Conservation (phyloP, 2,113 vertebrate species). For the Protobothrops flavoviridis region DNA sequence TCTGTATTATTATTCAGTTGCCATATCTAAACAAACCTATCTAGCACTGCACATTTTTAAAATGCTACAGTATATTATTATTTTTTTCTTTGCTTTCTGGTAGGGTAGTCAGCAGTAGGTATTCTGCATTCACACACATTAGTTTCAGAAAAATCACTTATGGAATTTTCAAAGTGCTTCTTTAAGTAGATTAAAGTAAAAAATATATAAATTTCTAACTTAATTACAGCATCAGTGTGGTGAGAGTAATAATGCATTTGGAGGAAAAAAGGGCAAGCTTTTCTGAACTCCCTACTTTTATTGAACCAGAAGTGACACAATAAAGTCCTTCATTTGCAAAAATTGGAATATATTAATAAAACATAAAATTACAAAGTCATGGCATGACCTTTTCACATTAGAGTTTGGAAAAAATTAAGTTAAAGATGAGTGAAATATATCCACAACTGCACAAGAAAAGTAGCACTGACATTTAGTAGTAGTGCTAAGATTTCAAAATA, state of each 20-base stretch:
- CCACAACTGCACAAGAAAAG: neutral
- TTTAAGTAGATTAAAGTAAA: conserved; percentile 3
- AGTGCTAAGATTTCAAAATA: neutral
- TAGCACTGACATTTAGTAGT: neutral
- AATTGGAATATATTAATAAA: conserved; percentile 18
- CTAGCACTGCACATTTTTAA: neutral
- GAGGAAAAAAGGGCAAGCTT: neutral
- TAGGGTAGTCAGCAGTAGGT: neutral
- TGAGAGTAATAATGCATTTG: neutral
- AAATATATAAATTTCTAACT: neutral
- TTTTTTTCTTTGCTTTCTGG: neutral
- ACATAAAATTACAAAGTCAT: conserved; percentile 13
- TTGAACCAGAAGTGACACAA: conserved; percentile 17
- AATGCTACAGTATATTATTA: neutral
- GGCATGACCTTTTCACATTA: neutral
- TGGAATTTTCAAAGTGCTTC: neutral
- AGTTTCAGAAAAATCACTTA: neutral
- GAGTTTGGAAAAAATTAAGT: neutral
- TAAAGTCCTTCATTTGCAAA: conserved; percentile 7
- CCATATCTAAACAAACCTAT: neutral
- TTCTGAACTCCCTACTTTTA: neutral
- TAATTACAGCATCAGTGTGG: neutral
- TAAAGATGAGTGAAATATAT: neutral
- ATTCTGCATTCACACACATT: neutral
- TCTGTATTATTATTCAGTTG: neutral